A percentile compares a stretch with the other conserved stretches of the same genome.
Conservation (phyloP, 2,797 vertebrate genomes). For the Malurus splendens region DNA sequence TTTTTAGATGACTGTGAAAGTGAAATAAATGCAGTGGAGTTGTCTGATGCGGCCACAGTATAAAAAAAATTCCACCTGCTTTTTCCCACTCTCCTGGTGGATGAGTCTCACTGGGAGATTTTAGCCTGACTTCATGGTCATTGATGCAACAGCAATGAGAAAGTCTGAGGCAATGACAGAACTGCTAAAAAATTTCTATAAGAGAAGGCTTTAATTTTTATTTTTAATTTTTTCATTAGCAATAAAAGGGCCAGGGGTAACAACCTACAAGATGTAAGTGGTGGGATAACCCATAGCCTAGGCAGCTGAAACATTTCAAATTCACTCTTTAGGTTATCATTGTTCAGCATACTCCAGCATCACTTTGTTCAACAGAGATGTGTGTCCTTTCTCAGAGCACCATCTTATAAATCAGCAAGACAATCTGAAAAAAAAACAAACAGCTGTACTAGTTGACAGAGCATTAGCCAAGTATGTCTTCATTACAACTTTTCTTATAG, state of each 20-base stretch:
- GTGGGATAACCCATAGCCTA: not conserved
- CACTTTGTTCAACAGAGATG: not conserved
- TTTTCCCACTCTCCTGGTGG: not conserved
- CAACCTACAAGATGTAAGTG: rapidly evolving
- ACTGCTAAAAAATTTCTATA: not conserved
- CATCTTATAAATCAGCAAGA: not conserved
- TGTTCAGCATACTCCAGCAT: not conserved
- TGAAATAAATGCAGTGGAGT: not conserved
- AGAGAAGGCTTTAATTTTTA: not conserved
- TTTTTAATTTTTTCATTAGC: not conserved
- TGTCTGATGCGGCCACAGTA: not conserved
- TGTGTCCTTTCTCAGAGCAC: not conserved
- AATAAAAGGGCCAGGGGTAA: rapidly evolving
- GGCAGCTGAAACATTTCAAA: not conserved
- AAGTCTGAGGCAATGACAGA: not conserved
- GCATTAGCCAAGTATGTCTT: not conserved
- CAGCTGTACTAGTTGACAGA: not conserved
- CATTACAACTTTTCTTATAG: not conserved
- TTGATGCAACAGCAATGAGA: not conserved
- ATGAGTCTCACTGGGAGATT: not conserved
- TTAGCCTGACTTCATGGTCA: not conserved
- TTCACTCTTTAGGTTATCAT: not conserved
- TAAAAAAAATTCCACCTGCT: not conserved
- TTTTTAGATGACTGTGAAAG: not conserved
- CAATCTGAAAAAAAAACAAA: not conserved